phyloP scores from a whole-genome alignment of 1,140 invertebrate species.

The Liolophura sinensis region DNA sequence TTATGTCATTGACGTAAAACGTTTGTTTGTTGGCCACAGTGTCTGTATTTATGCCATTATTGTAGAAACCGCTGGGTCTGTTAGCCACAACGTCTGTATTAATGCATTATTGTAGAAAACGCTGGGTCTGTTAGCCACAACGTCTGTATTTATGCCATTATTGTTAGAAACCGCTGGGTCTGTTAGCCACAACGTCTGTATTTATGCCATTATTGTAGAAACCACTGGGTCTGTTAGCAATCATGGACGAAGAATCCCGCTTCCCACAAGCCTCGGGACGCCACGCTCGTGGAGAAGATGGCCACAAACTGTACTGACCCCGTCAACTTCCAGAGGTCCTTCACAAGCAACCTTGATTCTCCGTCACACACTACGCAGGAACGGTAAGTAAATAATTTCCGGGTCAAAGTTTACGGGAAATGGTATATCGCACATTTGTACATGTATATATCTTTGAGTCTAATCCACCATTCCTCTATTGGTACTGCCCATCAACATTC shows the following conservation, averaged over 20 bases:
- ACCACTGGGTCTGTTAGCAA: constrained; percentile 84
- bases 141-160: too few species aligned
- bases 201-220: constrained; percentile 60
- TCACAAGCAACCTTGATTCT: constrained; percentile 34
- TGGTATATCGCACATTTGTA: constrained; percentile 2
- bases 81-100: too few species aligned
- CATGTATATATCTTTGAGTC: neutral
- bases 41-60: too few species aligned
- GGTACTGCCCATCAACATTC: too few species aligned
- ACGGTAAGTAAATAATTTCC: constrained; percentile 15
- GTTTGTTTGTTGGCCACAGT: too few species aligned
- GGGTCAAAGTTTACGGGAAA: neutral
- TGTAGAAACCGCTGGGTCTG: too few species aligned
- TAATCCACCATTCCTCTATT: too few species aligned
- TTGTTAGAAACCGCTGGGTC: too few species aligned
- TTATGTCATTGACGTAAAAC: too few species aligned
- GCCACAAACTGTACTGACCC: constrained; percentile 25
- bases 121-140: too few species aligned
- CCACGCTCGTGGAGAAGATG: constrained; percentile 38
- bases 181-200: too few species aligned
- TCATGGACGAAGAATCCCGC: constrained; percentile 95
- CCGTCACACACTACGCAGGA: constrained; percentile 37
- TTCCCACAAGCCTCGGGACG: constrained; percentile 58
- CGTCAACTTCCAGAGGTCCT: constrained; percentile 28
- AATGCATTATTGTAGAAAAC: too few species aligned